Conservation (phyloP, 2,888 invertebrate species). For the Habrosyne pyritoides region DNA sequence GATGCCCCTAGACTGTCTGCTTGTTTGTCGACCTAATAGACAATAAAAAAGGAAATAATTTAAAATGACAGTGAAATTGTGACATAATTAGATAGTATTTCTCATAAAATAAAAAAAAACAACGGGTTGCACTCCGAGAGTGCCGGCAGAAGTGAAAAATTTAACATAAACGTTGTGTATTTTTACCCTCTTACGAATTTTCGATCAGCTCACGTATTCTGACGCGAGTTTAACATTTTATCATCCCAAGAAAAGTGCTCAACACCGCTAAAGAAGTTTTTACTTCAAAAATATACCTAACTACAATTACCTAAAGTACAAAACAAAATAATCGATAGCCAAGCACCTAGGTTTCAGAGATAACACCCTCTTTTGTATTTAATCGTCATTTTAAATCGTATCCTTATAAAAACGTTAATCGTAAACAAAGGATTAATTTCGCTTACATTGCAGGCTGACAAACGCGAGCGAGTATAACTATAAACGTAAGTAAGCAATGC, state of each 20-base stretch:
- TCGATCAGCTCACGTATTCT: too few relatives aligned
- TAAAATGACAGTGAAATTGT: too few relatives aligned
- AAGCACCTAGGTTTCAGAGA: background rate
- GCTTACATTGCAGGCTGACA: background rate
- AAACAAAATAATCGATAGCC: background rate
- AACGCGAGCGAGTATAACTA: background rate
- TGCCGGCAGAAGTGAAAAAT: too few relatives aligned
- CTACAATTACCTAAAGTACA: background rate
- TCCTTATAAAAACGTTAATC: conserved; percentile 13
- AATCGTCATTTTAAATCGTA: conserved; percentile 31
- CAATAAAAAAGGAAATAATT: too few relatives aligned
- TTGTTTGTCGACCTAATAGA: too few relatives aligned
- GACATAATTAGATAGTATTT: too few relatives aligned
- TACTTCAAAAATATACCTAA: background rate
- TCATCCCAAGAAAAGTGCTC: too few relatives aligned
- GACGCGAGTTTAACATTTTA: too few relatives aligned
- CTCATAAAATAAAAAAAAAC: background rate
- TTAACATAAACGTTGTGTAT: too few relatives aligned
- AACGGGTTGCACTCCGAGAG: too few relatives aligned
- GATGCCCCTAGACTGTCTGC: too few relatives aligned
- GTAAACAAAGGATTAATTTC: conserved; percentile 11
- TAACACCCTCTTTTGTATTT: conserved; percentile 18
- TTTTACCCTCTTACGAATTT: too few relatives aligned
- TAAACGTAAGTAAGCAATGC: background rate
- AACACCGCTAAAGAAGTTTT: background rate